Evolutionary conservation across 2,888 invertebrate genomes (phyloP), one percentile per base, ranked within the genome.

Genomic region (Odontocerum albicorne): DNA sequence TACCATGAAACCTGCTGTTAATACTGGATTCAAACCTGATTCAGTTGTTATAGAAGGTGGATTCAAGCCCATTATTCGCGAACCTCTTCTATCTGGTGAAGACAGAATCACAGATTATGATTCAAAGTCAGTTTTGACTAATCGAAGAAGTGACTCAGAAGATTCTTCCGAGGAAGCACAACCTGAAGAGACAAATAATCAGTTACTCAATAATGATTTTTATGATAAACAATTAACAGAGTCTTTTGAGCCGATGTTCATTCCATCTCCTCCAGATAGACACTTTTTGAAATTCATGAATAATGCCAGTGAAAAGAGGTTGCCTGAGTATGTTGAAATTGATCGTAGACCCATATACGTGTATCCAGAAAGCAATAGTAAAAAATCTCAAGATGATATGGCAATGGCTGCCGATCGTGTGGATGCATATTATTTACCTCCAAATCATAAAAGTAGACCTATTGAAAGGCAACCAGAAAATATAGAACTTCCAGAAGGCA

Each of bases 21-120:
- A 89, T 63, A 86, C 86, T 1, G 90, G 90, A 0, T 92, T 92
- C 63, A 85, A 88, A 67, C 90, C 91, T 0, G 85, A 85, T 62
- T 86, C 89, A 0, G 85, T 92, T 3, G 86, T 91, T 0, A 85
- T 92, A 10, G 92, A 92, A 72, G 85, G 89, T 53, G 92, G 92
- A 0, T 92, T 92, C 65, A 88, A 86, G 61, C 92, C 92, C 0
- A 91, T 92, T 16, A 80, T 87, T 6, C 73, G 80, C 47, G 82
- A 81, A 68, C 76, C 72, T 35, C 64, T 73, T 52, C 77, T 72
- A 71, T 72, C 77, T 42, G 72, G 73, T 17, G 77, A 82, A 67
- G 80, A 83, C 50, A 73, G 81, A 63, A 76, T 81, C 57, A 68
- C 76, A 2, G 56, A 60, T 46, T 62, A 60, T 17, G 67, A 67